Base-by-base conservation (phyloP, 2,797 vertebrate genomes). In the Tragopan temminckii region DNA sequence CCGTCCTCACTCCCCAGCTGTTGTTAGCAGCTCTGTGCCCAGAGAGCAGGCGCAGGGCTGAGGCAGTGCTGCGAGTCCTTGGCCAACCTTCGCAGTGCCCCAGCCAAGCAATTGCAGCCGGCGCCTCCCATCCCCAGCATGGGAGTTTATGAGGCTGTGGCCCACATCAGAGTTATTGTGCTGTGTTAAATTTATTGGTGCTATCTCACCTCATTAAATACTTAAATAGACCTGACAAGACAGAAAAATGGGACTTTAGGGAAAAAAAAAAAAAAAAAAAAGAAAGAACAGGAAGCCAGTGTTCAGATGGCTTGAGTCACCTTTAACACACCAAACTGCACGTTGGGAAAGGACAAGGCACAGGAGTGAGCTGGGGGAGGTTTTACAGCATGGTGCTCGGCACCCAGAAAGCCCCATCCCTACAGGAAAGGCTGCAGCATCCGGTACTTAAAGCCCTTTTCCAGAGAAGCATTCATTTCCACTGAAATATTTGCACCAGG, bases 211-310 rank as follows among this genome's bases (percentile, higher is more conserved):
- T 97, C 97, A 97, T 98, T 97, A 97, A 97, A 98, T 97, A 95
- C 97, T 97, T 97, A 97, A 97, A 97, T 97, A 97, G 96, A 97
- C 96, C 97, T 97, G 97, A 98, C 97, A 97, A 96, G 97, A 97
- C 97, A 97, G 95, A 97, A 97, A 98, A 97, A 97, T 90, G 77
- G 94, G 95, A 79, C 72, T 94, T 95, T 90, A 31, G 88, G 84
- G 57, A 36, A 21, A 11, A 31, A 74, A 75, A 91, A 69, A 24
- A 29, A 29, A 27, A 90, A 80, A 53, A 38, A 25, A 11, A n/a
- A 71, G 74, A 93, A 69, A 20, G 5, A 62, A 87, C 59, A 94
- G 94, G 92, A 95, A 96, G 94, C 71, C 19, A 42, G 50, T 36
- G 67, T 33, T 95, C 48, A 77, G 91, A 23, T 14, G 95, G 74